Evolutionary conservation across 1,140 invertebrate species (phyloP), one percentile per base, ranked within the genome.

Genomic region (Drosophila lini): DNA sequence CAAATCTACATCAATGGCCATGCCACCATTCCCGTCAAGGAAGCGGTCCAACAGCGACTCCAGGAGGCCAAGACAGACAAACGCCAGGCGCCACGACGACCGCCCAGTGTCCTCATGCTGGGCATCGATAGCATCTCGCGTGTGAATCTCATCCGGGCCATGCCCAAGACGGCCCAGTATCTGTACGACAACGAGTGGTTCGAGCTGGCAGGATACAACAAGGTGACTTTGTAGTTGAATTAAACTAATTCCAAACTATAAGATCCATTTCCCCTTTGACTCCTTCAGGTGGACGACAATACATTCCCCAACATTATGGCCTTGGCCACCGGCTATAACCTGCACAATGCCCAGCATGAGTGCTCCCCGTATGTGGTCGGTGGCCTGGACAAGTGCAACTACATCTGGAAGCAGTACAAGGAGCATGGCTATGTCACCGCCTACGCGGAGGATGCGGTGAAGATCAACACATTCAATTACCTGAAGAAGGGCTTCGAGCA

Each of bases 251-350:
- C 13, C 3, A 50, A 44, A 32, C n/a, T 16, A 8, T 19, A 52
- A 32, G 3, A 19, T 31, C 31, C 50, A 88, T 91, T 0, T n/a
- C 3, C 10, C n/a, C 1, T 2, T 13, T 19, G 5, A 11, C 10
- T 28, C 1, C 16, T 11, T 3, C 16, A 94, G 94, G 91, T 94
- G 68, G 96, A 94, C 3, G 96, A 96, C 77, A 97, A 97, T 75
- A 97, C 96, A 1, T 97, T 96, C 86, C 96, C 96, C 0, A 97
- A 97, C 91, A 83, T 97, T 22, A 96, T 97, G 94, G 95, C 96
- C 0, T 92, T 96, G 5, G 91, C 97, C 25, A 96, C 95, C 3
- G 97, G 96, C 3, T 93, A 94, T 45, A 95, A 91, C 90, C 81
- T 92, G 52, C 75, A 79, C 13, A 92, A 93, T 68, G 92, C 94